Evolutionary conservation across 2,888 invertebrate genomes (phyloP).

Genomic region (Rhaphigaster nebulosa): DNA sequence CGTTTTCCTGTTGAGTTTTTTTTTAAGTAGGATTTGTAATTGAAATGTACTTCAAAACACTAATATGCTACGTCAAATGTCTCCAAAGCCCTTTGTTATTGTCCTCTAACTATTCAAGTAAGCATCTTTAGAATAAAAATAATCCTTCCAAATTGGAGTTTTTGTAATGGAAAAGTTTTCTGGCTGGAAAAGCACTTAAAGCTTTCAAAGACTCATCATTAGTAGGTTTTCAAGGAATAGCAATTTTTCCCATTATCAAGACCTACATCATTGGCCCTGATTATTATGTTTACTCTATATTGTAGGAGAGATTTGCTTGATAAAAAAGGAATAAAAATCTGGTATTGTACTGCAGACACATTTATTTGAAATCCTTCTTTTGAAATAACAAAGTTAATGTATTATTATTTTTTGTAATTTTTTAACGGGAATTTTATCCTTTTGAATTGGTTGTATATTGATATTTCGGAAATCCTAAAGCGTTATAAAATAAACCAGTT

Average conservation of each 20-base stretch:
- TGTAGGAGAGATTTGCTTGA: background rate
- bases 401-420: no score
- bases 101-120: background rate
- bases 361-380: background rate
- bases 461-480: no score
- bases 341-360: background rate
- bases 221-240: background rate
- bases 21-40: background rate
- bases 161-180: background rate
- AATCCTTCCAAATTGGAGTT: background rate
- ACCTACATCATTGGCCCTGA: background rate
- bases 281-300: background rate
- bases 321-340: background rate
- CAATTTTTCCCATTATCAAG: background rate
- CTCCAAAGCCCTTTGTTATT: background rate
- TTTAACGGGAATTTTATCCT: no score
- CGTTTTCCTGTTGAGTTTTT: no score
- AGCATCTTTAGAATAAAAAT: background rate
- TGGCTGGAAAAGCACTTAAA: background rate
- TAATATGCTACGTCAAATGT: background rate
- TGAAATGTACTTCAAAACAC: background rate
- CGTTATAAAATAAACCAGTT: no score
- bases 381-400: background rate
- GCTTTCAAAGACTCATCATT: background rate
- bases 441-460: no score